Evolutionary conservation across 2,888 invertebrate species (phyloP), one percentile per base, ranked within the genome.

Genomic region (Calameuta idolon): DNA sequence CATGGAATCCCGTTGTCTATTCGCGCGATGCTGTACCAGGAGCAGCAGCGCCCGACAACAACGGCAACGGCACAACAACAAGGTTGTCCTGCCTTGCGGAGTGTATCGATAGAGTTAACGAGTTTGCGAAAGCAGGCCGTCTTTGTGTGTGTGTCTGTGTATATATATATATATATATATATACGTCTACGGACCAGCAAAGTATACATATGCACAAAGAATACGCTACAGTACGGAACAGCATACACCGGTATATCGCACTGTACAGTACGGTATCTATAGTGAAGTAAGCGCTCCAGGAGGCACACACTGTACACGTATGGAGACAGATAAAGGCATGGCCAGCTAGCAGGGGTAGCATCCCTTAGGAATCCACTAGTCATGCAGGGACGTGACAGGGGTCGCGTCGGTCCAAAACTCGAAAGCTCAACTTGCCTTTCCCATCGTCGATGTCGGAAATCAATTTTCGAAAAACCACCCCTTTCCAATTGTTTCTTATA

Each of bases 1-100:
- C 69, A 55, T 74, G n/a, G 35, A 76, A 55, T 35, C 35, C 33
- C 55, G 75, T 55, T 34, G 23, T 77, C n/a, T 34, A 37, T 69
- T 33, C 37, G 40, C 34, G 33, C 68, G 69, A 75, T 37, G 69
- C 69, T 74, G 4, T 15, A 40, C 40, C 40, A 40, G 40, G 40
- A 40, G 40, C 40, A 75, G 15, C 40, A 69, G 37, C 37, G 33
- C 34, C 78, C 40, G 34, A 75, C 73, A 73, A 15, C 40, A 40
- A 40, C 40, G 34, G 55, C 23, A 34, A 35, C 74, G 31, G 74
- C 23, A 71, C 34, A 76, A 30, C 73, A 40, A 69, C 76, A 40
- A 55, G 31, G 34, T 37, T 12, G 76, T 76, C 76, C 86, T 86
- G 87, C 85, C 86, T 86, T 84, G 74, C 69, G 34, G 12, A 77